A percentile compares a stretch with the other conserved stretches of the same genome.
Conservation (phyloP, 1,140 invertebrate species). For the Drosophila azteca region DNA sequence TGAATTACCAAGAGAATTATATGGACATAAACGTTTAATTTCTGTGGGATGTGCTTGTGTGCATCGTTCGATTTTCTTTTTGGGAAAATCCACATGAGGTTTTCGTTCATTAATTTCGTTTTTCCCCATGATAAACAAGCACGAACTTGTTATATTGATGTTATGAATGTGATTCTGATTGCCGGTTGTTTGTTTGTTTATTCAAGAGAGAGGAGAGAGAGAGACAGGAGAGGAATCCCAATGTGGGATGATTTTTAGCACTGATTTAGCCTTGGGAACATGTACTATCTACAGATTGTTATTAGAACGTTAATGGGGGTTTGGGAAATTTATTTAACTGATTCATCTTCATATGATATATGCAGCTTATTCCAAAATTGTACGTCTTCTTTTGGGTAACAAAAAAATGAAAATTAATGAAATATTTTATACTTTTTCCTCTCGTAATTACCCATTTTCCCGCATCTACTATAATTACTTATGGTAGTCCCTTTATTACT, state of each 20-base stretch:
- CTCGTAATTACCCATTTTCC: too few relatives aligned
- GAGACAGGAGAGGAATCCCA: neutral
- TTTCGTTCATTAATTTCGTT: constrained; percentile 28
- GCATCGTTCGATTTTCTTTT: constrained; percentile 3
- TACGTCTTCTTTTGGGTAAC: too few relatives aligned
- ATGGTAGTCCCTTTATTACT: neutral
- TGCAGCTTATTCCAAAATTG: too few relatives aligned
- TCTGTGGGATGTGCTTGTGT: neutral
- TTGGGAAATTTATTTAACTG: neutral
- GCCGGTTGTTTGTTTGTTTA: constrained; percentile 17
- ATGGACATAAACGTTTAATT: neutral
- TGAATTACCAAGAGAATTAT: neutral
- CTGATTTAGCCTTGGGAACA: constrained; percentile 26
- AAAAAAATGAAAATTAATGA: too few relatives aligned
- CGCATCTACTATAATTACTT: too few relatives aligned
- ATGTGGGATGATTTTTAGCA: constrained; percentile 29
- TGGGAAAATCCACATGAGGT: constrained; percentile 19
- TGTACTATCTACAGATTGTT: neutral
- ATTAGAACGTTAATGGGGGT: neutral
- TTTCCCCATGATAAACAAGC: constrained; percentile 21
- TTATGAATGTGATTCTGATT: constrained; percentile 31
- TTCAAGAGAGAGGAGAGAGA: neutral
- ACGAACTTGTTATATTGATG: constrained; percentile 35
- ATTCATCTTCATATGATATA: too few relatives aligned
- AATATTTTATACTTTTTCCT: too few relatives aligned